Evolutionary conservation across 2,113 vertebrate genomes (phyloP), one percentile per base, ranked within the genome.

Genomic region (Antigone vipio): DNA sequence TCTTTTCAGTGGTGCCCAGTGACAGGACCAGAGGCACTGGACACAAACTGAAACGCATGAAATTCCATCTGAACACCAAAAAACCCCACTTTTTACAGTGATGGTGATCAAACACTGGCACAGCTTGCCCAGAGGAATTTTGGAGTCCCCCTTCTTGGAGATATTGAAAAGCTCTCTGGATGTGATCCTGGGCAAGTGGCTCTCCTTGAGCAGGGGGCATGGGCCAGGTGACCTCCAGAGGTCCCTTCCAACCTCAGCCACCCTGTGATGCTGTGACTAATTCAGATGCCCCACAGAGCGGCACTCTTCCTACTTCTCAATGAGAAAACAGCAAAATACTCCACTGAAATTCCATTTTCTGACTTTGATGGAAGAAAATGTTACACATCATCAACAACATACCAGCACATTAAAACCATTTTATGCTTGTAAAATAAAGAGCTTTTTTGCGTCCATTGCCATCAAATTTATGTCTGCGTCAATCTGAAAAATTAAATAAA

Each of bases 401-500:
- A 66, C 52, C 45, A 92, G 76, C 16, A 7, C 75, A 86, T 89
- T 87, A 94, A 89, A 96, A 81, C 15, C 67, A 59, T 72, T 60
- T 93, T 91, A 95, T 42, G n/a, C 76, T 91, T 93, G 53, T 87
- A 93, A 96, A 90, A 89, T 78, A 91, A 92, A 84, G 72, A 73
- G 22, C 11, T 7, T n/a, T 72, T 92, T 92, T 83, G 89, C 45
- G 89, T 89, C 60, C n/a, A 18, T 58, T 89, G 86, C 67, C 73
- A 72, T 91, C n/a, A 76, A 74, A 91, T 91, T 69, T 72, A 64
- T 79, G 53, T 68, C 60, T 84, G 44, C 4, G 2, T 89, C 94
- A 89, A 89, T 93, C 49, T 79, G 73, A 85, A 82, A 96, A 74
- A 84, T n/a, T 71, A 86, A 92, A 66, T 71, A 88, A 87, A 9